Evolutionary conservation across 2,113 vertebrate species (phyloP).

Genomic region (Burhinus bistriatus): DNA sequence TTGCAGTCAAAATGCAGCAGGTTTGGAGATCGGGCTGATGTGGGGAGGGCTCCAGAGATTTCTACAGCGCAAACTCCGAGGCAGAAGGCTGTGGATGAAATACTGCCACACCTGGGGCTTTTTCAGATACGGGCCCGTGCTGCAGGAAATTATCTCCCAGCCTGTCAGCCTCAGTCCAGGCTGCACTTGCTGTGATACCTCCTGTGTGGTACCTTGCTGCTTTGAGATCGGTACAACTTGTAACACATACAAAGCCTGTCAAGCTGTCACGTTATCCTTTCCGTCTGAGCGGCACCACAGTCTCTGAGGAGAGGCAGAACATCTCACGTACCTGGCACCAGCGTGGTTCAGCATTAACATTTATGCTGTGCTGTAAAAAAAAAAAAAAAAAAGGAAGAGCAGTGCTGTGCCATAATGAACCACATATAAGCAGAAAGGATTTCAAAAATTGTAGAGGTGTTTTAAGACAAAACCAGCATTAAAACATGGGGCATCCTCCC

Average conservation of each 20-base stretch:
- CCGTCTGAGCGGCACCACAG: background rate
- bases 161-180: background rate
- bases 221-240: background rate
- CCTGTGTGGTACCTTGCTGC: background rate
- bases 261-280: background rate
- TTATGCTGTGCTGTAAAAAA: background rate
- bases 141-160: background rate
- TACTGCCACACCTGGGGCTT: background rate
- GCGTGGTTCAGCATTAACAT: background rate
- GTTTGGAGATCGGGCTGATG: fast-evolving
- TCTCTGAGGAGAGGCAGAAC: background rate
- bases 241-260: background rate
- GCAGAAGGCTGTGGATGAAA: background rate
- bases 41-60: background rate
- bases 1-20: background rate
- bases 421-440: fast-evolving
- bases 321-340: background rate
- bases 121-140: background rate
- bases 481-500: background rate
- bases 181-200: background rate
- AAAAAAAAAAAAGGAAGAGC: background rate
- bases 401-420: fast-evolving
- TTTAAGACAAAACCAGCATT: background rate
- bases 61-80: background rate
- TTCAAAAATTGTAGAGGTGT: background rate